Percentiles rank a stretch among this genome's conserved stretches.
Conservation (phyloP, 2,888 invertebrate species). For the Ochlodes sylvanus region DNA sequence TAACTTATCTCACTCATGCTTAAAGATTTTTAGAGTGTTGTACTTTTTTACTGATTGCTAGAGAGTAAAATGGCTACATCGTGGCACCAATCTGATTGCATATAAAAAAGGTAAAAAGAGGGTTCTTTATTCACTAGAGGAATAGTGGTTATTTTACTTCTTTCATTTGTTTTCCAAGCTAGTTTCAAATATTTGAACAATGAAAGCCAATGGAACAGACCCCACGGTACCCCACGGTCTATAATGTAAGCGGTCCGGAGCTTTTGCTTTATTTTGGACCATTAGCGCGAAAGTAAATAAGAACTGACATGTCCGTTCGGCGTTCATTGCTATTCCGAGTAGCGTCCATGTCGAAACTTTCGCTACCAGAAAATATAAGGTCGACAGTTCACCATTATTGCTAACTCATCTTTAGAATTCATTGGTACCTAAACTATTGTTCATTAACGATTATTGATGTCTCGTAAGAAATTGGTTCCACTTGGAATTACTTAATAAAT, state of each 20-base stretch:
- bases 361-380: constrained; percentile 34
- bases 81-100: neutral
- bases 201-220: constrained; percentile 54
- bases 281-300: constrained; percentile 38
- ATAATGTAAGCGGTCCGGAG: constrained; percentile 27
- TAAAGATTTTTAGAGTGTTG: too few species aligned
- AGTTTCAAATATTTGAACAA: constrained; percentile 26
- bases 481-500: neutral
- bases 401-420: constrained; percentile 13
- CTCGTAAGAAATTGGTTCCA: neutral
- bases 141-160: neutral
- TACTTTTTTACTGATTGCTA: too few species aligned
- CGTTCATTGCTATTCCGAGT: constrained; percentile 33
- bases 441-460: constrained; percentile 3
- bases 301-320: constrained; percentile 35
- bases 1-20: too few species aligned
- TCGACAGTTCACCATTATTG: constrained; percentile 5
- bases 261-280: constrained; percentile 32
- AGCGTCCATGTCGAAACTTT: constrained; percentile 32
- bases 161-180: constrained; percentile 3
- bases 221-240: constrained; percentile 41
- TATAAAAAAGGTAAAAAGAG: neutral
- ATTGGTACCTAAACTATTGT: constrained; percentile 4
- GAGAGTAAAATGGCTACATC: too few species aligned
- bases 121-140: neutral